These are phyloP conservation scores for Argopecten irradians DNA, from an alignment of 1,140 invertebrate species.

Conservation along the genomic window DNA sequence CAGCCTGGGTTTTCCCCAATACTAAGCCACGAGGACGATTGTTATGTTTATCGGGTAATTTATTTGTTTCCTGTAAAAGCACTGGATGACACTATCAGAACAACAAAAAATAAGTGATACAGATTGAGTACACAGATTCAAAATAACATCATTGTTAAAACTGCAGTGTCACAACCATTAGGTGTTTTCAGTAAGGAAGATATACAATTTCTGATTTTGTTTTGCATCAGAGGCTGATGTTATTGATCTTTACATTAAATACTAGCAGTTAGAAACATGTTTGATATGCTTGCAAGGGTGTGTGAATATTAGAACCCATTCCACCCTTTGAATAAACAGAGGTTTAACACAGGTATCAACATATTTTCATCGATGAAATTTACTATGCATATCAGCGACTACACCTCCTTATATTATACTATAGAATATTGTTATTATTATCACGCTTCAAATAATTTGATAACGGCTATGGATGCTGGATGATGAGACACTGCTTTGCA, in stretches of 20 bases:
- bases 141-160: background rate
- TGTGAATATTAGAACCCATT: background rate
- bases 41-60: background rate
- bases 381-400: no score
- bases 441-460: no score
- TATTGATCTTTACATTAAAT: background rate
- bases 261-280: background rate
- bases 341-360: background rate
- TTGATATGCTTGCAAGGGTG: background rate
- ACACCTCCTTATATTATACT: no score
- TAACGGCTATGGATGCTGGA: no score
- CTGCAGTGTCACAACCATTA: background rate
- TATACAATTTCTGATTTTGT: background rate
- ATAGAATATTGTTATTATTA: no score
- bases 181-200: background rate
- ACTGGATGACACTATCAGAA: background rate
- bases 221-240: background rate
- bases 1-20: background rate
- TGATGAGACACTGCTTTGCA: background rate
- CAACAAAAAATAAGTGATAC: background rate
- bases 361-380: no score
- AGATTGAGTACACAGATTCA: background rate
- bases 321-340: background rate
- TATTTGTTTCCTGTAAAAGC: background rate
- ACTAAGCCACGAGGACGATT: background rate